Base-by-base conservation (phyloP, 2,797 vertebrate species). In the Naso thynnoides region DNA sequence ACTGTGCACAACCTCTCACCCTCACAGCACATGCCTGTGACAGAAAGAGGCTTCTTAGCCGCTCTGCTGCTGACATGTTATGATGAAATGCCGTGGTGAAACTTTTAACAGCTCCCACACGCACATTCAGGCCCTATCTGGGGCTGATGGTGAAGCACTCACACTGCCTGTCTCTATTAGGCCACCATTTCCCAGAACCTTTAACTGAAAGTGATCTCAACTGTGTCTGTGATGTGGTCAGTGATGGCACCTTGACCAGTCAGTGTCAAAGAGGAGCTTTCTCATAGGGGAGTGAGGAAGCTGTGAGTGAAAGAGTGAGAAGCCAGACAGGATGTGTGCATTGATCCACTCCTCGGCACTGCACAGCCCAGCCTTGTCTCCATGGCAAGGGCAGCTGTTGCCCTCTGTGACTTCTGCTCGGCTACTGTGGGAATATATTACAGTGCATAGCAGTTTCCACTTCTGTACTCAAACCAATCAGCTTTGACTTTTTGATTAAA, bases 251-350 rank as follows among this genome's bases (percentile, higher is more conserved):
- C 68, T 78, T 83, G 85, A 80, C 85, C 67, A 76, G 89, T 88
- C 81, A 45, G 67, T 70, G 80, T 49, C 57, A 47, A 69, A 54
- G 57, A 41, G 27, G 42, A 33, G 73, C 58, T 38, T 57, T 70
- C 59, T 69, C 36, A 13, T 59, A 60, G 54, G 70, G 38, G 71
- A 70, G 50, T 9, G 60, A 79, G 82, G 62, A 62, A 67, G 61
- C 76, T 58, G 75, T 70, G 61, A 84, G 76, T 72, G 74, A 84
- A 77, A 69, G 58, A 73, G 71, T 60, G 81, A 89, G 81, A 83
- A 81, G 72, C 62, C 84, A 82, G 67, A 87, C 87, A 91, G 90
- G 89, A 91, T 79, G 83, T 84, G 79, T 65, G 68, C 84, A 93
- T 92, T 85, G 93, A 94, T 93, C 81, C 80, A 47, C 55, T 73